A percentile compares a stretch with the other conserved stretches of the same genome.
phyloP scores from a whole-genome alignment of 2,888 invertebrate genomes.

The Malthinus seriepunctatus region DNA sequence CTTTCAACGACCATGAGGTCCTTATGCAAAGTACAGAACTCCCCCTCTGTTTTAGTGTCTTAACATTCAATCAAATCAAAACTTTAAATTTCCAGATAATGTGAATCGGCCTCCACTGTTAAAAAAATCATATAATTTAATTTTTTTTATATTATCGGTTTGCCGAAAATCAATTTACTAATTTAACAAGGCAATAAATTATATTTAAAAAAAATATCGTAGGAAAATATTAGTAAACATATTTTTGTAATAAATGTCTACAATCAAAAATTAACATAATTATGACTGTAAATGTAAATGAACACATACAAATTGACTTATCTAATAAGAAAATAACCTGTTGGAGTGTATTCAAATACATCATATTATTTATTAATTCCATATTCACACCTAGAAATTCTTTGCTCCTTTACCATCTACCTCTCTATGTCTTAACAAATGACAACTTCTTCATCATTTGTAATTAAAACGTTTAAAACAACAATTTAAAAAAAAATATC shows the following conservation, averaged over 20 bases:
- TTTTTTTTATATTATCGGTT: constrained; percentile 10
- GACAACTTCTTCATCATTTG: neutral
- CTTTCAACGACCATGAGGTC: too few species aligned
- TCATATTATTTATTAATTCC: constrained; percentile 21
- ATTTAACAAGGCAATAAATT: constrained; percentile 18
- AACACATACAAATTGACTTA: constrained; percentile 24
- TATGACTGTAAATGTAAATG: constrained; percentile 28
- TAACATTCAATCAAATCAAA: too few species aligned
- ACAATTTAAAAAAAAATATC: neutral
- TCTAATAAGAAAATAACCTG: constrained; percentile 19
- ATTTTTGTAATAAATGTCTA: constrained; percentile 25
- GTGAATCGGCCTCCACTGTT: too few species aligned
- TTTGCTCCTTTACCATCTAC: constrained; percentile 5
- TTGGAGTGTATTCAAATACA: constrained; percentile 10
- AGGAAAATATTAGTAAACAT: constrained; percentile 13
- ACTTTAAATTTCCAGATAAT: too few species aligned
- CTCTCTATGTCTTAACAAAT: neutral
- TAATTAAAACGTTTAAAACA: constrained; percentile 1
- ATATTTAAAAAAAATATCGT: constrained; percentile 2
- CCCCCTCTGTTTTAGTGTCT: too few species aligned
- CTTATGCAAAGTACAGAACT: too few species aligned
- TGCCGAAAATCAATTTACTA: constrained; percentile 18
- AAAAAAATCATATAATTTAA: constrained; percentile 10
- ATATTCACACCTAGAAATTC: constrained; percentile 21
- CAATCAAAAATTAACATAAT: constrained; percentile 29